A percentile compares a stretch with the other conserved stretches of the same genome.
phyloP scores from a whole-genome alignment of 2,888 invertebrate genomes.

The Cyaniris semiargus region DNA sequence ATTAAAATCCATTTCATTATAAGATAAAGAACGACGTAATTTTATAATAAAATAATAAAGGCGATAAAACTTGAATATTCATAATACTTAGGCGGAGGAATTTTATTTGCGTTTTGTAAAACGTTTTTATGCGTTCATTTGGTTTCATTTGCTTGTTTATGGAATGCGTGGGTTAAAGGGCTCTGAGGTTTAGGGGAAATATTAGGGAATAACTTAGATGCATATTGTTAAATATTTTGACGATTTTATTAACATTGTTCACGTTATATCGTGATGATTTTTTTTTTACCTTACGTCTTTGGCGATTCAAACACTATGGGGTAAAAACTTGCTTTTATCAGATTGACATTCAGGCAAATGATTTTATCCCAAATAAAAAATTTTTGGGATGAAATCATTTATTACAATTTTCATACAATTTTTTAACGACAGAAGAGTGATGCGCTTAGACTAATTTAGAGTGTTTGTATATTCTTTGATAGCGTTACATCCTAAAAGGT shows the following conservation, averaged over 20 bases:
- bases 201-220: neutral
- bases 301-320: no score
- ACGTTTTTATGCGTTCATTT: constrained; percentile 6
- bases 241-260: neutral
- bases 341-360: no score
- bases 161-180: neutral
- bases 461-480: no score
- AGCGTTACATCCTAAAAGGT: no score
- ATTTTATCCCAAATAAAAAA: no score
- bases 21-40: neutral
- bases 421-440: no score
- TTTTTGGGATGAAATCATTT: no score
- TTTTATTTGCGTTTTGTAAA: neutral
- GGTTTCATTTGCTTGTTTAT: constrained; percentile 7
- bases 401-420: no score
- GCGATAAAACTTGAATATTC: neutral
- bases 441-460: no score
- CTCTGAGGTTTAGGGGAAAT: neutral
- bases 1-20: neutral
- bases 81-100: neutral
- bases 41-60: constrained; percentile 1
- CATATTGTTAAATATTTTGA: neutral
- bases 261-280: neutral
- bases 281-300: no score
- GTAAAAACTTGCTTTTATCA: no score